Base-by-base conservation (phyloP, 1,140 invertebrate species). In the Sinonovacula constricta region DNA sequence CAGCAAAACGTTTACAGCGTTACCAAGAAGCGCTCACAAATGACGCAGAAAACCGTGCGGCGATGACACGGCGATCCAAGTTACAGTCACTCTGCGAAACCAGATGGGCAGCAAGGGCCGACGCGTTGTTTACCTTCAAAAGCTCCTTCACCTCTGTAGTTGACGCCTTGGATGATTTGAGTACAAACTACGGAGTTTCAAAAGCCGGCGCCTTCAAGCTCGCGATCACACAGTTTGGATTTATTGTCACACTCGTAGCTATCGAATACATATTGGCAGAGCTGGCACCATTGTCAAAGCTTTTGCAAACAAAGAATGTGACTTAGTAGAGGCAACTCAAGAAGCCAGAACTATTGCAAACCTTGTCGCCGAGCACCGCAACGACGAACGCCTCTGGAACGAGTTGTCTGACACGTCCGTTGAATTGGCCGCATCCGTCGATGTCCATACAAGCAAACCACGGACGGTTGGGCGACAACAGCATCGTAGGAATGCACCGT, bases 391-490 rank as follows among this genome's bases (percentile, higher is more conserved):
- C 10, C 66, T 71, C 33, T 79, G 67, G 77, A 22, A 66, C 0
- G 49, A 45, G 3, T 56, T 69, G 24, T 80, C 33, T 65, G 24
- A 34, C 22, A 49, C 59, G 67, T n/a, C 67, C 33, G 22, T 45
- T 14, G 67, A 79, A 36, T 53, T 80, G 26, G 78, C 62, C 5
- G 31, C 5, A 14, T 33, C 67, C 5, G 34, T 60, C 49, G 62
- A 74, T 39, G 62, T 80, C 51, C 39, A 72, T 26, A 60, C 78
- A 34, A 51, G 53, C n/a, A 34, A 56, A 33, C 68, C 78, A 28
- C 39, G 60, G n/a, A n/a, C n/a, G 30, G 53, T 36, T 30, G 60
- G 78, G 18, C 60, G 69, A 39, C 78, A 80, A 30, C 69, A 53
- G 63, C n/a, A 80, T 33, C 51, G 62, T 24, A 33, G 51, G 15